These are phyloP conservation scores for Chondrosia reniformis DNA, from an alignment of 37 sponge, comb jelly and placozoan species.

Conservation along the genomic window DNA sequence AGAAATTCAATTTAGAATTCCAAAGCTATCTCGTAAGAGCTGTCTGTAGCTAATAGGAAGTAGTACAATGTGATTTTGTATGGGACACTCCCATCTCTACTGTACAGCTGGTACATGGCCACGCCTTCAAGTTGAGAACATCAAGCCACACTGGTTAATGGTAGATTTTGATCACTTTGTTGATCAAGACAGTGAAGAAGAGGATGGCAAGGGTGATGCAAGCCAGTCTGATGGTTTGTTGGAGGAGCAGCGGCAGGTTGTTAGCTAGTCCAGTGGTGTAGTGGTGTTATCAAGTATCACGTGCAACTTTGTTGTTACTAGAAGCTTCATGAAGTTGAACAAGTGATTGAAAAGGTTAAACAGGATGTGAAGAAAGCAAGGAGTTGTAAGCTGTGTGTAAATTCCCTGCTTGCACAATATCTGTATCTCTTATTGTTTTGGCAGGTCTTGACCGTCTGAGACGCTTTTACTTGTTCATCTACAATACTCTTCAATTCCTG, in stretches of 20 bases:
- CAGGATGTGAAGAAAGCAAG: background rate
- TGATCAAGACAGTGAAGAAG: slow-evolving; percentile 35
- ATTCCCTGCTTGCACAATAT: background rate
- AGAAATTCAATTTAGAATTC: slow-evolving; percentile 68
- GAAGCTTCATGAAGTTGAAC: background rate
- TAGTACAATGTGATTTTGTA: no score
- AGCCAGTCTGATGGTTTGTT: background rate
- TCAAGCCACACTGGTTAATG: slow-evolving; percentile 73
- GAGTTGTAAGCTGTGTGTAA: slow-evolving; percentile 10
- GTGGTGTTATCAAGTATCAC: no score
- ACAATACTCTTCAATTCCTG: background rate
- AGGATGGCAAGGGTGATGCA: slow-evolving; percentile 2
- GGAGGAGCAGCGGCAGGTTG: slow-evolving; percentile 18
- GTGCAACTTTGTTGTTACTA: no score
- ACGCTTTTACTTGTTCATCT: slow-evolving; percentile 19
- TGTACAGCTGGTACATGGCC: slow-evolving; percentile 66
- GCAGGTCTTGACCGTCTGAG: slow-evolving; percentile 8
- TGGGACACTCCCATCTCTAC: background rate
- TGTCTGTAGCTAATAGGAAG: no score
- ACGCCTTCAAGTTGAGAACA: slow-evolving; percentile 43
- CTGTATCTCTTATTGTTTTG: no score
- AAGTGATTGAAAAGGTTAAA: background rate
- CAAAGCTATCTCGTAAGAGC: slow-evolving; percentile 73
- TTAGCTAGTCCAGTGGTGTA: background rate
- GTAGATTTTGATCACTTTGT: slow-evolving; percentile 73